Percentiles rank a stretch among this genome's conserved stretches.
These are phyloP conservation scores for Onychostruthus taczanowskii DNA, from an alignment of 2,113 vertebrate species.

Conservation along the genomic window DNA sequence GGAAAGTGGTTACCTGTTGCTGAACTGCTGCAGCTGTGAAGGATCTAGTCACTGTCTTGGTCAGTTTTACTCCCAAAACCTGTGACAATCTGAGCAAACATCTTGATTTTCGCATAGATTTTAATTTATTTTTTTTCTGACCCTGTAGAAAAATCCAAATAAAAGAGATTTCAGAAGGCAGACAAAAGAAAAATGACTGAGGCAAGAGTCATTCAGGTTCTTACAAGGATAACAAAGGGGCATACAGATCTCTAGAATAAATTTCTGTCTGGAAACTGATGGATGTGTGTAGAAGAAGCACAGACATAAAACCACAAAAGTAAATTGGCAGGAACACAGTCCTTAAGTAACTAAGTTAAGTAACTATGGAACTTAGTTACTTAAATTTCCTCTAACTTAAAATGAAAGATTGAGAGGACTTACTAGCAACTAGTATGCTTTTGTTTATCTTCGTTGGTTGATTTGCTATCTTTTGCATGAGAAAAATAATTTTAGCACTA, in stretches of 20 bases:
- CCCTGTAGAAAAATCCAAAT: neutral
- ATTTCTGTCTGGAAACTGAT: neutral
- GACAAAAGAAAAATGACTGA: neutral
- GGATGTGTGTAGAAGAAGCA: neutral
- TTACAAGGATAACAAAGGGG: neutral
- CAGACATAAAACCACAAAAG: neutral
- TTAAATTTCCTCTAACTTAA: neutral
- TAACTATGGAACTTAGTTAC: neutral
- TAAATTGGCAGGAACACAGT: neutral
- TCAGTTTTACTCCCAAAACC: neutral
- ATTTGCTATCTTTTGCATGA: neutral
- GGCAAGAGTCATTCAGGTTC: neutral
- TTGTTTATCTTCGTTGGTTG: neutral
- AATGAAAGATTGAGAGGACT: neutral
- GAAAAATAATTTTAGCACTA: neutral
- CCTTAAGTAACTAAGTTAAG: no score
- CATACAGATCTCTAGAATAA: neutral
- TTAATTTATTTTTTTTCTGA: neutral
- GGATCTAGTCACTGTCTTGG: neutral
- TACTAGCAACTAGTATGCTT: neutral
- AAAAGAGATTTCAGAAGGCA: neutral
- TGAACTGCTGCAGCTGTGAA: neutral
- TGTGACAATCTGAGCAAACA: neutral
- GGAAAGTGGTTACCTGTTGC: neutral
- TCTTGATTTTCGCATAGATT: neutral